Percentiles rank a stretch among this genome's conserved stretches.
These are phyloP conservation scores for Morone saxatilis DNA, from an alignment of 2,113 vertebrate species.

Conservation along the genomic window DNA sequence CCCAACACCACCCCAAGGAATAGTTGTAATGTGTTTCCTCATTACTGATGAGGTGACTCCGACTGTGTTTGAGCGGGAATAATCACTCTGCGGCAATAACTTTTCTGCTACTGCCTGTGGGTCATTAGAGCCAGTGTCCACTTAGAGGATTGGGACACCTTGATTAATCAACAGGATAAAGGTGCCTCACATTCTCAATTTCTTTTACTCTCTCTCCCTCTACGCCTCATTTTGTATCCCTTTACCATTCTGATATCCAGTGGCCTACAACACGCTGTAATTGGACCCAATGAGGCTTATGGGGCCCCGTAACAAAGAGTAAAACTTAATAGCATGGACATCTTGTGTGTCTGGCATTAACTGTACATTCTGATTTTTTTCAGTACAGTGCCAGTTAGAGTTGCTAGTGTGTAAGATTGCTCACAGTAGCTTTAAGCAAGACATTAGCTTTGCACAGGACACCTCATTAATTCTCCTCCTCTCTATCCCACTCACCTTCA, in stretches of 20 bases:
- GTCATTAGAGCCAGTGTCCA: slow-evolving; percentile 51
- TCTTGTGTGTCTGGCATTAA: neutral
- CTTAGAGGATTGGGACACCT: slow-evolving; percentile 28
- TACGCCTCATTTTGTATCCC: slow-evolving; percentile 3
- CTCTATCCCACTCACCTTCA: slow-evolving; percentile 15
- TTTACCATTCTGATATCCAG: neutral
- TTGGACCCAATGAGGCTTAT: slow-evolving; percentile 37
- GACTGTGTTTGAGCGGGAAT: slow-evolving; percentile 32
- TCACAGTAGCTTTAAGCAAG: slow-evolving; percentile 35
- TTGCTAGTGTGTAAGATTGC: slow-evolving; percentile 16
- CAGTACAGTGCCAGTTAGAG: neutral
- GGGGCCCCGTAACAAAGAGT: neutral
- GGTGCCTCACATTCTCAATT: neutral
- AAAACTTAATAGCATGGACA: neutral
- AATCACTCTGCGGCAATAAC: slow-evolving; percentile 42
- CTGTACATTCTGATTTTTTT: neutral
- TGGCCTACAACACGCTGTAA: slow-evolving; percentile 8
- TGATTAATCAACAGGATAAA: slow-evolving; percentile 42
- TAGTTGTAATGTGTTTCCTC: slow-evolving; percentile 45
- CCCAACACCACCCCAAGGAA: neutral
- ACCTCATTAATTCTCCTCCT: slow-evolving; percentile 36
- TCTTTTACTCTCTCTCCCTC: neutral
- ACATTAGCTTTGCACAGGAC: slow-evolving; percentile 22
- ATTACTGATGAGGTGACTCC: slow-evolving; percentile 49
- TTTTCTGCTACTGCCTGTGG: slow-evolving; percentile 3